These are phyloP conservation scores for Pelusios castaneus DNA, from an alignment of 2,113 vertebrate species.

Conservation along the genomic window DNA sequence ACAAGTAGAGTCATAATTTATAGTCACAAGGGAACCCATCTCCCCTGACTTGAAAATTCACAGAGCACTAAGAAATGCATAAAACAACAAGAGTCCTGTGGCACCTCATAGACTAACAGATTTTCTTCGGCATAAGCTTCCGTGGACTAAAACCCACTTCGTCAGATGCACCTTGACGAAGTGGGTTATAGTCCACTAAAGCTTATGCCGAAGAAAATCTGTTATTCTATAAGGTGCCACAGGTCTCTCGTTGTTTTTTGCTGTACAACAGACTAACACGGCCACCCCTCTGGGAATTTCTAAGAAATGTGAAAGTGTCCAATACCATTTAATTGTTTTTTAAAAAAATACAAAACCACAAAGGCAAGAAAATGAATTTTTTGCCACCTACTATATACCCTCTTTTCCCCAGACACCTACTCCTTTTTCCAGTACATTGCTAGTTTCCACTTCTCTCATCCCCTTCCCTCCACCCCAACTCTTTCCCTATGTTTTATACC, in stretches of 20 bases:
- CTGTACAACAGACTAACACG: no score
- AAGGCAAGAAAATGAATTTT: neutral
- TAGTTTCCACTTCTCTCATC: neutral
- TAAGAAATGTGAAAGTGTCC: neutral
- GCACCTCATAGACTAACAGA: no score
- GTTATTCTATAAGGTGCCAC: no score
- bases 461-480: fast-evolving
- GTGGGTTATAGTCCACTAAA: no score
- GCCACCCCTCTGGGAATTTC: no score
- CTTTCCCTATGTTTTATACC: neutral
- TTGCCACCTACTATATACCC: neutral
- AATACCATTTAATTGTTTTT: fast-evolving
- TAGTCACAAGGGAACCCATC: neutral
- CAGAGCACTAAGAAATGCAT: neutral
- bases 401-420: neutral
- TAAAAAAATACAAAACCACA: neutral
- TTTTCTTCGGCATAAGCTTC: no score
- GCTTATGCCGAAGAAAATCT: no score
- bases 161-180: no score
- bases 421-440: neutral
- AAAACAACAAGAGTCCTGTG: no score
- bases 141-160: no score
- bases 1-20: neutral
- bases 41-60: neutral
- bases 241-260: no score